Conservation (phyloP, 2,888 invertebrate species). For the Xestia ashworthii region DNA sequence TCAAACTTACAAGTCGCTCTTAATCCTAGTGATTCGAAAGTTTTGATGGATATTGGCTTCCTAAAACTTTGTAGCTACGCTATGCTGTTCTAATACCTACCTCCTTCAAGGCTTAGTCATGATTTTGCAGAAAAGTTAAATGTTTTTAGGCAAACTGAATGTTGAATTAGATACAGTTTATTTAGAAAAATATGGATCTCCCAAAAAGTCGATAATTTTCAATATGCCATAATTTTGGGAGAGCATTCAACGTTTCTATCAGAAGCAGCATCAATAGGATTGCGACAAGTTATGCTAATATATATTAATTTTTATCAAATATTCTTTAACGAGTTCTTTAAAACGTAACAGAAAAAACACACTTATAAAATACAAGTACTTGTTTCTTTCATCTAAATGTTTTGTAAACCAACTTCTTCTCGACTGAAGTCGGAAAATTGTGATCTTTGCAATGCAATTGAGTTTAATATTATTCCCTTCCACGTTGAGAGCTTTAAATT, state of each 20-base stretch:
- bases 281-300: background rate
- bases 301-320: background rate
- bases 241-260: background rate
- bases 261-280: background rate
- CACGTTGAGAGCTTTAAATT: conserved; percentile 88
- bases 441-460: conserved; percentile 88
- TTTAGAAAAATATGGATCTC: background rate
- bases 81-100: conserved; percentile 13
- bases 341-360: conserved; percentile 12
- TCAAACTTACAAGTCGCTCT: conserved; percentile 51
- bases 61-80: conserved; percentile 47
- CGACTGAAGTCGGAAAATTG: conserved; percentile 79
- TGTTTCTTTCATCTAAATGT: conserved; percentile 60
- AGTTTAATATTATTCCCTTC: conserved; percentile 88
- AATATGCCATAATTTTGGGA: background rate
- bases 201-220: background rate
- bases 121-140: background rate
- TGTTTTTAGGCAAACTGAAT: background rate
- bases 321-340: background rate
- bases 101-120: conserved; percentile 1
- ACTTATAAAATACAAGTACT: conserved; percentile 30
- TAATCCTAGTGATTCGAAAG: conserved; percentile 62
- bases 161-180: background rate
- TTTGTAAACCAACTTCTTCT: conserved; percentile 71
- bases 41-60: conserved; percentile 64